Conservation (phyloP, 2,113 vertebrate genomes). For the Nyctibius bracteatus region DNA sequence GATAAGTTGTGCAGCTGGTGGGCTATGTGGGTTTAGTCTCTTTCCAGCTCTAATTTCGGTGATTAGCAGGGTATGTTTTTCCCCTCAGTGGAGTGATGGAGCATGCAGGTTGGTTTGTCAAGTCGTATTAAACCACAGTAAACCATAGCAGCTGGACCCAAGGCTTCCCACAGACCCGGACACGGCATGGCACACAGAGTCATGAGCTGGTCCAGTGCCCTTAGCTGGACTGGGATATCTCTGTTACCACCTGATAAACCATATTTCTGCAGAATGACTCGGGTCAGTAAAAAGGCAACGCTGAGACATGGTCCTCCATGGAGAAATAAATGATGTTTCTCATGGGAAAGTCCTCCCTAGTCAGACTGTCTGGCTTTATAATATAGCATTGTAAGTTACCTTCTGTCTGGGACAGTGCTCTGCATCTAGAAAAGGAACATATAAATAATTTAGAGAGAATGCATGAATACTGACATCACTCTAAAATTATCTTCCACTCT, state of each 20-base stretch:
- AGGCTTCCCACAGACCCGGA: neutral
- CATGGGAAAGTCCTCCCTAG: neutral
- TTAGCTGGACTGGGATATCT: neutral
- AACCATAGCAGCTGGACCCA: neutral
- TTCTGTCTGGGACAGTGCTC: neutral
- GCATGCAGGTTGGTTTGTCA: neutral
- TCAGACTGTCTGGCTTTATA: neutral
- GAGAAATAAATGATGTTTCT: neutral
- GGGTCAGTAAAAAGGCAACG: neutral
- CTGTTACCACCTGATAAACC: neutral
- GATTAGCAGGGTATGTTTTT: neutral
- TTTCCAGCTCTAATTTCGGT: neutral
- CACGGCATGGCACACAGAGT: accelerated
- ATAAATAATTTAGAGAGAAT: slow-evolving; percentile 14
- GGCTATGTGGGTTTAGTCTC: neutral
- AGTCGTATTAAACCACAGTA: neutral
- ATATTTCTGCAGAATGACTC: neutral
- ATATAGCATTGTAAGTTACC: neutral
- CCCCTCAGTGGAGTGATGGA: neutral
- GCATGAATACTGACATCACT: neutral
- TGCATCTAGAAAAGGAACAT: neutral
- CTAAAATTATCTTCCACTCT: neutral
- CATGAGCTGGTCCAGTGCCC: neutral
- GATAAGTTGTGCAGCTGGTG: neutral
- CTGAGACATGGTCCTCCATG: neutral